Evolutionary conservation across 2,113 vertebrate genomes (phyloP).

Genomic region (pig (Sus scrofa)): DNA sequence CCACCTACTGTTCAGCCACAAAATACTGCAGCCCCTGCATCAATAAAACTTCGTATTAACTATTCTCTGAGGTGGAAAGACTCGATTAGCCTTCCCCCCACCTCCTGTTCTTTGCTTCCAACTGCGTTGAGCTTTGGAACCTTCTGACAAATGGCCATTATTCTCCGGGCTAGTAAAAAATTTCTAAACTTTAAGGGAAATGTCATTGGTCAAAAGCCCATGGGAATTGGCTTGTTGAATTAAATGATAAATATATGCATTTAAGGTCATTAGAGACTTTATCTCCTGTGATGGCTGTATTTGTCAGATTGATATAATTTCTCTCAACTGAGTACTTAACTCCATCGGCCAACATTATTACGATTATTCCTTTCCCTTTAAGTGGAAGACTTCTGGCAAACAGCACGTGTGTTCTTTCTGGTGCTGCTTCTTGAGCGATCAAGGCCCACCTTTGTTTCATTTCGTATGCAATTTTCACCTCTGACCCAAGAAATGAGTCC

Average conservation of each 20-base stretch:
- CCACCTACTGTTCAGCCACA: slow-evolving; percentile 81
- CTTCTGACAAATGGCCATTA: slow-evolving; percentile 39
- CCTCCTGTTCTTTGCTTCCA: slow-evolving; percentile 62
- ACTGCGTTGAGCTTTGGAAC: slow-evolving; percentile 32
- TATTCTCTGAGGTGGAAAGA: slow-evolving; percentile 82
- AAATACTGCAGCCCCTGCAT: slow-evolving; percentile 48
- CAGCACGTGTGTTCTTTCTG: slow-evolving; percentile 81
- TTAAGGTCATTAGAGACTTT: slow-evolving; percentile 81
- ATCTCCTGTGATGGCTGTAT: slow-evolving; percentile 81
- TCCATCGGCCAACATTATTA: slow-evolving; percentile 71
- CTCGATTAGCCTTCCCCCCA: slow-evolving; percentile 23
- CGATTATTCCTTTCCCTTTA: slow-evolving; percentile 85
- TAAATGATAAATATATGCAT: slow-evolving; percentile 83
- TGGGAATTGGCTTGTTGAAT: slow-evolving; percentile 78
- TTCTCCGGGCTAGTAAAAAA: slow-evolving; percentile 66
- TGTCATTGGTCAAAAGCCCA: slow-evolving; percentile 65
- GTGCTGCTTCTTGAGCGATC: slow-evolving; percentile 87
- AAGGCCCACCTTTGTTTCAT: slow-evolving; percentile 93
- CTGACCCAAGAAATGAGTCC: slow-evolving; percentile 93
- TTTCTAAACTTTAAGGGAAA: slow-evolving; percentile 69
- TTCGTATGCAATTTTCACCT: slow-evolving; percentile 92
- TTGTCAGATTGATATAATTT: slow-evolving; percentile 84
- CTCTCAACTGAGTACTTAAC: slow-evolving; percentile 81
- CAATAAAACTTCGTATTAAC: slow-evolving; percentile 80
- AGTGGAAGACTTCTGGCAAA: slow-evolving; percentile 82